These are phyloP conservation scores for Crocuta crocuta DNA, from an alignment of 2,113 vertebrate species.

Conservation along the genomic window DNA sequence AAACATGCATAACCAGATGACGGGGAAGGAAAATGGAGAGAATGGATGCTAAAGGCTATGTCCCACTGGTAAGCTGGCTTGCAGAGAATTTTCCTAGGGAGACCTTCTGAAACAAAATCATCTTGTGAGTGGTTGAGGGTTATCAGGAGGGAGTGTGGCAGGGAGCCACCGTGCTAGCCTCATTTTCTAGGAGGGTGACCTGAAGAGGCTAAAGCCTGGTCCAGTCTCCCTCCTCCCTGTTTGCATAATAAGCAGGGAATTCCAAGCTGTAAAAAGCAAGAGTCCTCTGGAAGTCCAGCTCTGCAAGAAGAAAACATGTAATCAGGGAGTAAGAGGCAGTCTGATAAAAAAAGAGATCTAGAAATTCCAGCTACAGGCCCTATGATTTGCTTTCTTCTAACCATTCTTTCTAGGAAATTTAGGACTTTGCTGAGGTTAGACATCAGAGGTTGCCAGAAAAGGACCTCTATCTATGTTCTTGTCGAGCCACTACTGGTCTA, in stretches of 20 bases:
- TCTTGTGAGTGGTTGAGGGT: not conserved
- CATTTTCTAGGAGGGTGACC: not conserved
- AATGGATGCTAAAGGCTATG: not conserved
- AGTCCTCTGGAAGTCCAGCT: not conserved
- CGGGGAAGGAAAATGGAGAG: not conserved
- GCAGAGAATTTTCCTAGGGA: not conserved
- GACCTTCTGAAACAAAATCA: not conserved
- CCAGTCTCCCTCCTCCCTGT: not conserved
- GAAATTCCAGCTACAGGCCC: not conserved
- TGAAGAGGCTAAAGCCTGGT: not conserved
- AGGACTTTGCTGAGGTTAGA: not conserved
- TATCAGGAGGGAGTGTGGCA: not conserved
- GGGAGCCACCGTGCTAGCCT: not conserved
- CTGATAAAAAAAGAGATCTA: not conserved
- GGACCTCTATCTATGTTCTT: not conserved
- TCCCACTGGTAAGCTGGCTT: not conserved
- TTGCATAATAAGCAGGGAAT: not conserved
- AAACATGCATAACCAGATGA: not conserved
- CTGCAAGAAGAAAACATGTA: not conserved
- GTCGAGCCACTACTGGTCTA: not conserved
- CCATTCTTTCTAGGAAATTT: slow-evolving; percentile 32
- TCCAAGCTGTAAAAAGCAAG: not conserved
- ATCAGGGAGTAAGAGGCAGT: not conserved
- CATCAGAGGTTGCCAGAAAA: not conserved
- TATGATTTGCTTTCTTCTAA: not conserved